phyloP scores from a whole-genome alignment of 2,113 vertebrate genomes.

The Fulmarus glacialis region DNA sequence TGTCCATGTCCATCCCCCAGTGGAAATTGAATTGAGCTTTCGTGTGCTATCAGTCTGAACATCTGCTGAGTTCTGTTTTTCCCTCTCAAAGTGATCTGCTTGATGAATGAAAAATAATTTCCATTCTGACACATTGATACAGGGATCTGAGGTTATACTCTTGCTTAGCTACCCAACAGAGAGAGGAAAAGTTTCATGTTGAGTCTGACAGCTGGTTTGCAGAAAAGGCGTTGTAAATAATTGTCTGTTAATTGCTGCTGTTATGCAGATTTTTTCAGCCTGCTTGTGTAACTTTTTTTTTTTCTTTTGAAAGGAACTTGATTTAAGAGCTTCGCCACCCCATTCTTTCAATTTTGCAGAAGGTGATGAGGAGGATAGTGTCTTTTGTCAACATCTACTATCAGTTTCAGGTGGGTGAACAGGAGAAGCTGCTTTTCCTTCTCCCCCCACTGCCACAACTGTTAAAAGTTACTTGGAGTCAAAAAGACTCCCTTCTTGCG shows the following conservation, averaged over 20 bases:
- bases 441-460: fast-evolving
- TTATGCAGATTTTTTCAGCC: not conserved
- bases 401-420: slow-evolving; percentile 76
- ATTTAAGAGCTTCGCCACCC: slow-evolving; percentile 71
- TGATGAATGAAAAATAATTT: not conserved
- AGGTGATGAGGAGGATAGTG: slow-evolving; percentile 58
- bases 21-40: not conserved
- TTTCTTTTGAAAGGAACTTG: slow-evolving; percentile 73
- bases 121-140: not conserved
- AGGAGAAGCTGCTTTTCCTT: not conserved
- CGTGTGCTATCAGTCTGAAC: not conserved
- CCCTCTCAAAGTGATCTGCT: not conserved
- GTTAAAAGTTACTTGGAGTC: not conserved
- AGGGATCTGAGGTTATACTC: not conserved
- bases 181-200: not conserved
- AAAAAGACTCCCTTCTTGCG: not conserved
- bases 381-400: slow-evolving; percentile 68
- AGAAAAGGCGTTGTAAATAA: not conserved
- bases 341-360: slow-evolving; percentile 77
- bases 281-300: not conserved
- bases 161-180: not conserved
- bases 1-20: fast-evolving
- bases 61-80: not conserved
- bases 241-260: not conserved
- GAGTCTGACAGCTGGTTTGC: not conserved